Evolutionary conservation across 2,888 invertebrate genomes (phyloP).

Genomic region (Sialis lutaria): DNA sequence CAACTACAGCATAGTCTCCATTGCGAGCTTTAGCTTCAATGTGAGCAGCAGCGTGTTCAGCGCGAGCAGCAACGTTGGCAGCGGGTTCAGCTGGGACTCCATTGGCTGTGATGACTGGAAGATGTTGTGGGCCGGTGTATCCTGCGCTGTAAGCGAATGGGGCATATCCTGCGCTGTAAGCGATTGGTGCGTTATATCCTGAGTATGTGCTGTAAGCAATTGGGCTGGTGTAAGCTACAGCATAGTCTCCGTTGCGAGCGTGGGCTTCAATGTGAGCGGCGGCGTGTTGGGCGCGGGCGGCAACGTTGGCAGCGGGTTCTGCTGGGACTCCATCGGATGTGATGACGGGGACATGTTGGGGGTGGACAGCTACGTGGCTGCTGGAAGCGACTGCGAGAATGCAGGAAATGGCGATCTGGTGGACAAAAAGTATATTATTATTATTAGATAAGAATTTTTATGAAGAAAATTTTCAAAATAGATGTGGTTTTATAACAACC

Average conservation of each 20-base stretch:
- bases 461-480: too few relatives aligned
- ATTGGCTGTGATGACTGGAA: constrained; percentile 2
- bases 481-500: too few relatives aligned
- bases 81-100: constrained; percentile 4
- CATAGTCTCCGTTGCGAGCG: constrained; percentile 33
- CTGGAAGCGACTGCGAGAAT: background rate
- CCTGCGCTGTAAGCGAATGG: too few relatives aligned
- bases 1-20: background rate
- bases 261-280: constrained; percentile 23
- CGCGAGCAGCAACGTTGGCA: constrained; percentile 2
- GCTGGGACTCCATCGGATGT: constrained; percentile 4
- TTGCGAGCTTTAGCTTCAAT: constrained; percentile 1
- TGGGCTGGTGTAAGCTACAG: background rate
- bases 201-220: background rate
- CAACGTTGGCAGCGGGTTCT: constrained; percentile 6
- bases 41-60: background rate
- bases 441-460: too few relatives aligned
- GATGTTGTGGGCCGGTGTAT: constrained; percentile 1
- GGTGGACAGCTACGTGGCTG: background rate
- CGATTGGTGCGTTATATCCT: background rate
- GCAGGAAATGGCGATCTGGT: background rate
- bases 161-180: background rate
- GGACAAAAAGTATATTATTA: too few relatives aligned
- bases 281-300: constrained; percentile 4
- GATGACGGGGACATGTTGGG: constrained; percentile 3